Conservation (phyloP, 2,113 vertebrate species). For the Sprattus sprattus region DNA sequence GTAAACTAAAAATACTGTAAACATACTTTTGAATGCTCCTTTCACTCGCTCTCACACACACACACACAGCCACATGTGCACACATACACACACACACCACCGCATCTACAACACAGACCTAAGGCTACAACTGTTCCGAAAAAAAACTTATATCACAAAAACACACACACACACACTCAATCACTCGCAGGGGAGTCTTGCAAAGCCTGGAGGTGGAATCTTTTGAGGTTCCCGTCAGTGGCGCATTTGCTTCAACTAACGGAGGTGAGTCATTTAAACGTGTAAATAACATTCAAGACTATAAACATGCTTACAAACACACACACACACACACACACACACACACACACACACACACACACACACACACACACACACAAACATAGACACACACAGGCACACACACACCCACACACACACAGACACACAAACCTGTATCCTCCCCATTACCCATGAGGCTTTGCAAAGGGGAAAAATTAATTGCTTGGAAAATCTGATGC, state of each 20-base stretch:
- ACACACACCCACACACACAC: constrained; percentile 5
- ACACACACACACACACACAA: not conserved
- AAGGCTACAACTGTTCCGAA: not conserved
- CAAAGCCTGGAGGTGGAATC: constrained; percentile 9
- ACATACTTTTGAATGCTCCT: not conserved
- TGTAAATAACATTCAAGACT: constrained; percentile 47
- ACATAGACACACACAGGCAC: constrained; percentile 17
- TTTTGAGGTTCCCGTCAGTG: not conserved
- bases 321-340: not conserved
- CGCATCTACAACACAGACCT: constrained; percentile 18
- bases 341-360: not conserved
- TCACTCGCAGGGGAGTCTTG: not conserved
- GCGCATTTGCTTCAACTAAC: constrained; percentile 7
- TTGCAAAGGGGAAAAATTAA: constrained; percentile 53
- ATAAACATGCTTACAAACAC: constrained; percentile 27
- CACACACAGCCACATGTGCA: not conserved
- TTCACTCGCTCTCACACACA: not conserved
- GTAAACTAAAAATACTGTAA: not conserved
- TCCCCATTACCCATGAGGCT: constrained; percentile 43
- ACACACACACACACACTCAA: not conserved
- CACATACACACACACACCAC: constrained; percentile 30
- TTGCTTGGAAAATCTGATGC: constrained; percentile 60
- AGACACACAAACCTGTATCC: constrained; percentile 27
- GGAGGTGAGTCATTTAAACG: constrained; percentile 46
- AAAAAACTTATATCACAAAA: not conserved